These are phyloP conservation scores for Antedon bifida DNA, from an alignment of 35 echinoderm and acorn worm genomes.

Conservation along the genomic window DNA sequence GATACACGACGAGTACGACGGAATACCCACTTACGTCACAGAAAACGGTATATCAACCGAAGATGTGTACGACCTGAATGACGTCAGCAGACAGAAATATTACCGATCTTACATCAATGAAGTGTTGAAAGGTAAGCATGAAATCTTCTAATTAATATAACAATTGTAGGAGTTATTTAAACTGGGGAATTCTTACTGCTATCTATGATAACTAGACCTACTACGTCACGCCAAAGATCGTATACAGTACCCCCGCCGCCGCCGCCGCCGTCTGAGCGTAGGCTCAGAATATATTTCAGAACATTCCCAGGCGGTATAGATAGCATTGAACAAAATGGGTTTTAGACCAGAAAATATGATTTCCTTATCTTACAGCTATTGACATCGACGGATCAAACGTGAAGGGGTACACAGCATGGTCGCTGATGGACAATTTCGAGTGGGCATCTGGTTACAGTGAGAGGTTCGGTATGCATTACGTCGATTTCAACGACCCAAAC, in stretches of 20 bases:
- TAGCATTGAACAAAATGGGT: no score
- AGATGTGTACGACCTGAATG: conserved; percentile 49
- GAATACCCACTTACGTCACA: conserved; percentile 59
- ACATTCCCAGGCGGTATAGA: no score
- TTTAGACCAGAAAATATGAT: no score
- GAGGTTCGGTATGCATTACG: conserved; percentile 64
- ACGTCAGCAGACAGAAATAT: conserved; percentile 45
- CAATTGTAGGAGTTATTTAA: no score
- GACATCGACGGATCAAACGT: conserved; percentile 31
- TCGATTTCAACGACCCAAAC: conserved; percentile 47
- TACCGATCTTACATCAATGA: conserved; percentile 80
- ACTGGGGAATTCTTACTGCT: no score
- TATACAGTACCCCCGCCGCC: no score
- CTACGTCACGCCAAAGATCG: no score
- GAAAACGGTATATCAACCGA: conserved; percentile 78
- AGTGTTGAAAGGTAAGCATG: conserved; percentile 57
- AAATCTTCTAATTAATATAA: no score
- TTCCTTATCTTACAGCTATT: conserved; percentile 4
- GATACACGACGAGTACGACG: conserved; percentile 48
- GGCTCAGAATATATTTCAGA: no score
- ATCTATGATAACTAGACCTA: no score
- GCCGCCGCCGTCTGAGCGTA: no score
- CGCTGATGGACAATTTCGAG: conserved; percentile 80
- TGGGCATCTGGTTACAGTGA: conserved; percentile 51
- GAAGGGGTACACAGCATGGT: conserved; percentile 68